A percentile compares a stretch with the other conserved stretches of the same genome.
These are phyloP conservation scores for Conus canariensis DNA, from an alignment of 2,888 invertebrate species.

Conservation along the genomic window DNA sequence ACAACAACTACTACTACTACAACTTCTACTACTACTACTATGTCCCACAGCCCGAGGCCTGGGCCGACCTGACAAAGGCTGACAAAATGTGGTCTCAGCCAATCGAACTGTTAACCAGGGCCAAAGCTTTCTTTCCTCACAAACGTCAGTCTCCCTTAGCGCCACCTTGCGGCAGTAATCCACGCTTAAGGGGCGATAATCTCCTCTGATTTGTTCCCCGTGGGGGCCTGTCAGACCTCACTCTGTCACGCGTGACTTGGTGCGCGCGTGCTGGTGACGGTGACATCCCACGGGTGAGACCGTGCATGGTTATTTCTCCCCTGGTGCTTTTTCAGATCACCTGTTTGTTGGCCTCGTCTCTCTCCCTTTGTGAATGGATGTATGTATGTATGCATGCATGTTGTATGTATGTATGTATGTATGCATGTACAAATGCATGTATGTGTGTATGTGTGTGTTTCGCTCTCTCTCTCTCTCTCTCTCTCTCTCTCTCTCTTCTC, in stretches of 20 bases:
- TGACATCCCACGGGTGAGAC: neutral
- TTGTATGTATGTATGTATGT: neutral
- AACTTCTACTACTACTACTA: neutral
- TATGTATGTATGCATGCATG: too few relatives aligned
- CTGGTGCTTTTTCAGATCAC: too few relatives aligned
- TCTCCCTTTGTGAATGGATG: too few relatives aligned
- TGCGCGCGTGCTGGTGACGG: neutral
- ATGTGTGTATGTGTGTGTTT: neutral
- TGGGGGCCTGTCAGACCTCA: neutral
- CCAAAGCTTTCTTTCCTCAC: neutral
- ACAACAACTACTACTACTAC: neutral
- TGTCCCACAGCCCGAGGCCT: too few relatives aligned
- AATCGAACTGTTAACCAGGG: neutral
- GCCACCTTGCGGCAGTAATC: neutral
- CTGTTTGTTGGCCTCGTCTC: too few relatives aligned
- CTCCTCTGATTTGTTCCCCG: slow-evolving; percentile 15
- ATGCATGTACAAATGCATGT: neutral
- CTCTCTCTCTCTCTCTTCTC: too few relatives aligned
- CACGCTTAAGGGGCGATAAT: slow-evolving; percentile 2
- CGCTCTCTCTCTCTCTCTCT: neutral
- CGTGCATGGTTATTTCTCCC: too few relatives aligned
- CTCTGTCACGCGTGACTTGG: neutral
- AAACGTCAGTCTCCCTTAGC: neutral
- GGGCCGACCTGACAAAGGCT: too few relatives aligned
- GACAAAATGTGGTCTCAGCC: neutral